phyloP scores from a whole-genome alignment of 2,888 invertebrate genomes.

The Mythimna albipuncta region DNA sequence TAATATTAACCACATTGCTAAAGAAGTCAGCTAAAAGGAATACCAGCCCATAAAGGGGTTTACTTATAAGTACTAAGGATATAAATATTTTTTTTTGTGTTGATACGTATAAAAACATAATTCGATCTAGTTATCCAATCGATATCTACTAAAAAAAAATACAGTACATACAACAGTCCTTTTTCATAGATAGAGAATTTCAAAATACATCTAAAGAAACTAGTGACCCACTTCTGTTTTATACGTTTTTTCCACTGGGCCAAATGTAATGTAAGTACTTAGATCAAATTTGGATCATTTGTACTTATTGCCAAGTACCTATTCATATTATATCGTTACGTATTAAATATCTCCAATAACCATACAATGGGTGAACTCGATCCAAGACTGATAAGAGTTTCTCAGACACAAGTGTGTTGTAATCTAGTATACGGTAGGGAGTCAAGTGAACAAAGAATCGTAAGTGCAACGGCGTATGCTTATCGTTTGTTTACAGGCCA shows the following conservation, averaged over 20 bases:
- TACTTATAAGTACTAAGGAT: neutral
- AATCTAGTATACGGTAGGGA: slow-evolving; percentile 72
- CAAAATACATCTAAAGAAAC: too few species aligned
- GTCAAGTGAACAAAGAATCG: slow-evolving; percentile 79
- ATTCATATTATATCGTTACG: slow-evolving; percentile 15
- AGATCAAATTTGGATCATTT: neutral
- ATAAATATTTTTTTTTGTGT: neutral
- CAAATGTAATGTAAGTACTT: too few species aligned
- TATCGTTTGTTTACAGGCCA: slow-evolving; percentile 83
- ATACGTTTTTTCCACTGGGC: too few species aligned
- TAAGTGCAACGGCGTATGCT: slow-evolving; percentile 72
- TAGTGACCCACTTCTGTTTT: too few species aligned
- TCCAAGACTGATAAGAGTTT: slow-evolving; percentile 74
- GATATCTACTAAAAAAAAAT: neutral
- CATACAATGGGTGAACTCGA: slow-evolving; percentile 68
- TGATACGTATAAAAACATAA: neutral
- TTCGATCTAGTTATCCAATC: neutral
- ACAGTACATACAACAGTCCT: too few species aligned
- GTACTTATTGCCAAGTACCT: slow-evolving; percentile 3
- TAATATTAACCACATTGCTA: neutral
- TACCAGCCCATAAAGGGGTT: neutral
- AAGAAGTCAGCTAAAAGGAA: neutral
- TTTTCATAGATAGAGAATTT: too few species aligned
- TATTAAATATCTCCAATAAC: slow-evolving; percentile 50
- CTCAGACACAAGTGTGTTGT: slow-evolving; percentile 74